phyloP scores from a whole-genome alignment of 2,797 vertebrate genomes.

The Acrossocheilus wenchowensis region DNA sequence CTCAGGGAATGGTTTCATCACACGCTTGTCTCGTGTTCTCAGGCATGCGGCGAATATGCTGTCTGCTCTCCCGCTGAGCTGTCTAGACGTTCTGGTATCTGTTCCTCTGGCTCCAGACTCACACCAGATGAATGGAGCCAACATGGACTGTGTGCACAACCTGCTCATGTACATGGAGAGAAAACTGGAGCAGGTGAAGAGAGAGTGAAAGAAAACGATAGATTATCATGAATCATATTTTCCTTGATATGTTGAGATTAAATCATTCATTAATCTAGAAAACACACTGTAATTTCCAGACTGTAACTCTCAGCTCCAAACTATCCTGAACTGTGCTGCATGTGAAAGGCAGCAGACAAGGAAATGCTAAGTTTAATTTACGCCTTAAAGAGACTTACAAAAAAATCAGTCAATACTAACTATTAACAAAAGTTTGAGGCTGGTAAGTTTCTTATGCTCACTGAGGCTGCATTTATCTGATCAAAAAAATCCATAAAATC shows the following conservation, averaged over 20 bases:
- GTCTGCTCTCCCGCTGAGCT: slow-evolving; percentile 78
- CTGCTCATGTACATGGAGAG: slow-evolving; percentile 64
- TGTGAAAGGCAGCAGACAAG: neutral
- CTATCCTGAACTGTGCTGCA: neutral
- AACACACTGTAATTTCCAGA: neutral
- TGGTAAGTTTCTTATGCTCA: neutral
- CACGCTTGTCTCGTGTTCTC: neutral
- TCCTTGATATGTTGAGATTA: neutral
- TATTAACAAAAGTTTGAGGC: neutral
- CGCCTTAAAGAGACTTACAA: neutral
- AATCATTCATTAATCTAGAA: neutral
- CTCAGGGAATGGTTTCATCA: too few relatives aligned
- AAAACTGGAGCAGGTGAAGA: slow-evolving; percentile 61
- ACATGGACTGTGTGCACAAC: slow-evolving; percentile 66
- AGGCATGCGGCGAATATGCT: slow-evolving; percentile 81
- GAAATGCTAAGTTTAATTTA: too few relatives aligned
- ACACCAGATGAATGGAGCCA: slow-evolving; percentile 63
- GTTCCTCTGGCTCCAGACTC: slow-evolving; percentile 63
- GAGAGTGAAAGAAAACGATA: neutral
- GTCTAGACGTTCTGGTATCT: slow-evolving; percentile 77
- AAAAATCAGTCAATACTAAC: neutral
- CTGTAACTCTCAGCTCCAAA: neutral
- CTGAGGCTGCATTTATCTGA: neutral
- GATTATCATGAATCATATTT: neutral
- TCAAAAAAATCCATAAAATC: too few relatives aligned